A percentile compares a stretch with the other conserved stretches of the same genome.
These are phyloP conservation scores for Pyrochroa serraticornis DNA, from an alignment of 2,888 invertebrate genomes.

Conservation along the genomic window DNA sequence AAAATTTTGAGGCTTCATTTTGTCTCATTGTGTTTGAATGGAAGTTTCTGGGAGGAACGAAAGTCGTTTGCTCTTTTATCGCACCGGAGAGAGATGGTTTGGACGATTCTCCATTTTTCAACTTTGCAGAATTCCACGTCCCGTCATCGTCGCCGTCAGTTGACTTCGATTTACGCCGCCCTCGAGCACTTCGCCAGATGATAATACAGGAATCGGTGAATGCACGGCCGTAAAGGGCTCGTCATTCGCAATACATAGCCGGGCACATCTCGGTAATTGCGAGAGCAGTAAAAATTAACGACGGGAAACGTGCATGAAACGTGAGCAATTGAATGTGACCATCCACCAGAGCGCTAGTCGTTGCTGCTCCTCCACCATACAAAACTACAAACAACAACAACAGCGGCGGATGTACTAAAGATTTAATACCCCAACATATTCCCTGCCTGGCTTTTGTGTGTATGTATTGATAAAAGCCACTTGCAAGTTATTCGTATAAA, in stretches of 20 bases:
- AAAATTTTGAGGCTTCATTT: no score
- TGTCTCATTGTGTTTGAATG: no score
- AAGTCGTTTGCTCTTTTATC: no score
- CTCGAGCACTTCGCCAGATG: background rate
- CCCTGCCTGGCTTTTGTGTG: slow-evolving; percentile 38
- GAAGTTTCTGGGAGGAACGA: no score
- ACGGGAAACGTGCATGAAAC: slow-evolving; percentile 57
- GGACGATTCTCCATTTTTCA: no score
- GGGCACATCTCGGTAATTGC: slow-evolving; percentile 53
- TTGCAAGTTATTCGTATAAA: slow-evolving; percentile 9
- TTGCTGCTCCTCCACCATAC: slow-evolving; percentile 21
- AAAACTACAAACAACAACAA: slow-evolving; percentile 9
- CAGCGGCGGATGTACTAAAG: slow-evolving; percentile 47
- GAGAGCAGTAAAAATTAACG: slow-evolving; percentile 57
- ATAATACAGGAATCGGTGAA: slow-evolving; percentile 12
- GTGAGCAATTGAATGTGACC: slow-evolving; percentile 56
- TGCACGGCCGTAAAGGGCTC: slow-evolving; percentile 35
- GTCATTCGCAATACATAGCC: slow-evolving; percentile 42
- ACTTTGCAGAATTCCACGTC: no score
- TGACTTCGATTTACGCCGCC: background rate
- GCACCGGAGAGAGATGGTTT: no score
- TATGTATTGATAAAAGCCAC: slow-evolving; percentile 40
- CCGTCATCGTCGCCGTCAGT: no score
- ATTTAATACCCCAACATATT: slow-evolving; percentile 49
- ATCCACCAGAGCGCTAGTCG: slow-evolving; percentile 47